Percentiles rank a stretch among this genome's conserved stretches.
These are phyloP conservation scores for Diaperis boleti DNA, from an alignment of 2,888 invertebrate species.

Conservation along the genomic window DNA sequence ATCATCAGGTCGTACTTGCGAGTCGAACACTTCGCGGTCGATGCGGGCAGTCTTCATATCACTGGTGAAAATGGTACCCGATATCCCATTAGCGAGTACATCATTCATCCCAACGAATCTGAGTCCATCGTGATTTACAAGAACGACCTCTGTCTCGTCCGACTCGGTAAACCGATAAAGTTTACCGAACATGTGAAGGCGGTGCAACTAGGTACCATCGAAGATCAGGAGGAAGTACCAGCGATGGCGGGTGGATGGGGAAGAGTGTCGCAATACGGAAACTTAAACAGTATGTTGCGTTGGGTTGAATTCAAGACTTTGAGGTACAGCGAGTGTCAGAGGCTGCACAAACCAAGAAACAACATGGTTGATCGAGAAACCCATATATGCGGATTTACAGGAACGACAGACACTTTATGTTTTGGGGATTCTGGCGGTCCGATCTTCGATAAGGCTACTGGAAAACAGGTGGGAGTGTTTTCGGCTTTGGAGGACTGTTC, in stretches of 20 bases:
- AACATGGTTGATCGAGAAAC: slow-evolving; percentile 4
- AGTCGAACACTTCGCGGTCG: neutral
- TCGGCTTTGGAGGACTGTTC: slow-evolving; percentile 9
- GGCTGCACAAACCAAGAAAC: neutral
- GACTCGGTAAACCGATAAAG: neutral
- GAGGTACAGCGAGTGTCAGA: slow-evolving; percentile 1
- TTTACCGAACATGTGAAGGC: neutral
- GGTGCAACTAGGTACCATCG: neutral
- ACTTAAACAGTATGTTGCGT: neutral
- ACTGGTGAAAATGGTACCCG: neutral
- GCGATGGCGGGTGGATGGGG: slow-evolving; percentile 14
- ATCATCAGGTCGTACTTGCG: neutral
- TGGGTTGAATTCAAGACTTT: neutral
- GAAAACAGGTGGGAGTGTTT: slow-evolving; percentile 12
- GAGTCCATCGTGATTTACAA: neutral
- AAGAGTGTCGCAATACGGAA: neutral
- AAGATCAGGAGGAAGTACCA: neutral
- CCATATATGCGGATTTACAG: slow-evolving; percentile 9
- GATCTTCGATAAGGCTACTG: too few relatives aligned
- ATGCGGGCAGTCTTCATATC: neutral
- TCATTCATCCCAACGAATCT: neutral
- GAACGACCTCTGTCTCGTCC: slow-evolving; percentile 4
- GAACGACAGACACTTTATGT: slow-evolving; percentile 1
- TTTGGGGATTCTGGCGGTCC: slow-evolving; percentile 22
- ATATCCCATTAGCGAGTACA: neutral